Evolutionary conservation across 2,888 invertebrate species (phyloP), one percentile per base, ranked within the genome.

Genomic region (Hemicrepidius hirtus): DNA sequence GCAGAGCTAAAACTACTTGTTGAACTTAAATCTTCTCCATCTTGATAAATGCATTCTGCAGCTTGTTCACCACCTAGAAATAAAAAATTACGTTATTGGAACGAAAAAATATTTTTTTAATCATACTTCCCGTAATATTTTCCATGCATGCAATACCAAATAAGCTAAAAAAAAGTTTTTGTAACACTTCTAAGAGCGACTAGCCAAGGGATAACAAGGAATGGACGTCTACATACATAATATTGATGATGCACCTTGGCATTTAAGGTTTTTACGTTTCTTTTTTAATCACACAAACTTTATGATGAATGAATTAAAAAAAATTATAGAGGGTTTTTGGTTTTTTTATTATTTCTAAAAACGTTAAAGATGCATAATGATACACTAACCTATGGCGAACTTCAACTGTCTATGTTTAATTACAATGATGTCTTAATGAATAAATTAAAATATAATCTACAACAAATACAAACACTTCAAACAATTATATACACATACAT

Each of bases 1-100:
- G 93, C 91, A 0, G 95, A 94, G 83, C 95, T 95, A 82, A 95
- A 93, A 85, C 95, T 95, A 85, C 95, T 95, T 28, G 84, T 81
- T 37, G 95, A 93, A 84, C 95, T 95, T 60, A 95, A 86, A 83
- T 95, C 95, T 84, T 95, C 95, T 59, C 90, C 90, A 79, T 93
- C 92, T 20, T 82, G 82, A 71, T 79, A 83, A 68, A 81, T 81
- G 72, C 89, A 89, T 71, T 91, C 93, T 79, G 91, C 91, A 32
- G 92, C 91, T 66, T 90, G 90, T 81, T 90, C 89, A 50, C 90
- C 89, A 77, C 89, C 90, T 88, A 6, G 16, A 57, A 57, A 35
- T 35, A 16, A 20, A 41, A 41, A 41, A 16, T 9, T 13, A 16
- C 5, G n/a, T 41, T 41, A 41, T n/a, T 41, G 1, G 13, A 3